These are phyloP conservation scores for Drosophila paracracens DNA, from an alignment of 2,888 invertebrate genomes.

Conservation along the genomic window DNA sequence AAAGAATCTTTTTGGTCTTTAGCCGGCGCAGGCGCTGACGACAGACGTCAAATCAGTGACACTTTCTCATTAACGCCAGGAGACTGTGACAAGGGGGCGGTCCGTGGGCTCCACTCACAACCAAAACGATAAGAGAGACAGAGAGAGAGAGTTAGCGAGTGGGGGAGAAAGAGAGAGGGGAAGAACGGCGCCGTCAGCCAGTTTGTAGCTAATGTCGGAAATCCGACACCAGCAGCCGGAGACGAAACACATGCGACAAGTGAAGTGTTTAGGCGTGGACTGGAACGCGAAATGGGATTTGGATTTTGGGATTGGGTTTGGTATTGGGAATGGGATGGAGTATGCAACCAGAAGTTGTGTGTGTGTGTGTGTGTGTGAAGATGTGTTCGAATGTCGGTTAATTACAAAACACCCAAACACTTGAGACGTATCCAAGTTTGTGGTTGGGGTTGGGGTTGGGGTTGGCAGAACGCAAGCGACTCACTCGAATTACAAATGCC, in stretches of 20 bases:
- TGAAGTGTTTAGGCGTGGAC: conserved; percentile 68
- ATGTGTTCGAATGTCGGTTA: conserved; percentile 81
- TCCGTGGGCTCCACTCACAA: not conserved
- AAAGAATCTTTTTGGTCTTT: conserved; percentile 64
- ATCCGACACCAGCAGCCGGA: conserved; percentile 39
- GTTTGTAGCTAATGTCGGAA: conserved; percentile 66
- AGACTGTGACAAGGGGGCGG: conserved; percentile 5
- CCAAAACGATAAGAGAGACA: not conserved
- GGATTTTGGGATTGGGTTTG: not conserved
- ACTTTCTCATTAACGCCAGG: conserved; percentile 72
- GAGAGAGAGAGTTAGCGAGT: not conserved
- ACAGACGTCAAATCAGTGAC: conserved; percentile 73
- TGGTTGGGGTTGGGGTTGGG: conserved; percentile 10
- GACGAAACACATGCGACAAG: conserved; percentile 63
- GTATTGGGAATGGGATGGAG: conserved; percentile 4
- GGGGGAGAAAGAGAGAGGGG: not conserved
- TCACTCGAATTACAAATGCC: conserved; percentile 62
- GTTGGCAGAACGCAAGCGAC: conserved; percentile 25
- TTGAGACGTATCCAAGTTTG: conserved; percentile 44
- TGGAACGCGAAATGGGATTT: conserved; percentile 21
- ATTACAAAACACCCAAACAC: conserved; percentile 74
- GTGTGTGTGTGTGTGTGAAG: conserved; percentile 8
- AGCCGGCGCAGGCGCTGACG: conserved; percentile 55
- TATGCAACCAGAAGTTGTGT: conserved; percentile 19
- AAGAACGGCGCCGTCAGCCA: conserved; percentile 52